phyloP scores from a whole-genome alignment of 2,113 vertebrate species.

The Spilogale gracilis region DNA sequence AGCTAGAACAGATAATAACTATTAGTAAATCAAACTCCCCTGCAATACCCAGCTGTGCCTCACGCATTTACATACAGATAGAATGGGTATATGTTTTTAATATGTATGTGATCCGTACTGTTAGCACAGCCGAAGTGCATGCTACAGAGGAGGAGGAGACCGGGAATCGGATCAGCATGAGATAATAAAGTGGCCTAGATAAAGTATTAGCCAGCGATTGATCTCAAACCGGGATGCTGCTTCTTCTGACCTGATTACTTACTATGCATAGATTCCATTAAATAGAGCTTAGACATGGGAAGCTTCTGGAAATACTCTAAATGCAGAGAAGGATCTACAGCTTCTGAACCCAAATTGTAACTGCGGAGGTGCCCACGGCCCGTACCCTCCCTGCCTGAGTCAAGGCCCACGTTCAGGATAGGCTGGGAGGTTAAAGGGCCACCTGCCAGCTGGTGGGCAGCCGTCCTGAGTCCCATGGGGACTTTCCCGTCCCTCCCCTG shows the following conservation, averaged over 20 bases:
- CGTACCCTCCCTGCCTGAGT: background rate
- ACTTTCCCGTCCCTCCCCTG: background rate
- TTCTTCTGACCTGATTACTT: slow-evolving; percentile 91
- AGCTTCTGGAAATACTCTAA: slow-evolving; percentile 84
- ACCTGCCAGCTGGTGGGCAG: slow-evolving; percentile 67
- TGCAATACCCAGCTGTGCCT: slow-evolving; percentile 98
- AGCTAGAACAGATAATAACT: slow-evolving; percentile 99
- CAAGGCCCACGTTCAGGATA: background rate
- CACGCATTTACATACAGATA: slow-evolving; percentile 99
- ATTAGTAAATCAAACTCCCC: slow-evolving; percentile 99
- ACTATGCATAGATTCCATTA: slow-evolving; percentile 93
- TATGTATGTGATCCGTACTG: slow-evolving; percentile 93
- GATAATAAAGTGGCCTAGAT: slow-evolving; percentile 95
- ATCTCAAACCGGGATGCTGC: slow-evolving; percentile 91
- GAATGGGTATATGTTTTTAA: slow-evolving; percentile 99
- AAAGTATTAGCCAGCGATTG: slow-evolving; percentile 92
- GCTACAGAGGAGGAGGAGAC: slow-evolving; percentile 90
- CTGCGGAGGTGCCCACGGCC: background rate
- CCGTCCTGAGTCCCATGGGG: background rate
- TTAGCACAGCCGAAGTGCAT: slow-evolving; percentile 87
- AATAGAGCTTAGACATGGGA: slow-evolving; percentile 91
- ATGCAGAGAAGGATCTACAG: slow-evolving; percentile 75
- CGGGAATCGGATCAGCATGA: slow-evolving; percentile 89
- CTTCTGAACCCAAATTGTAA: slow-evolving; percentile 49
- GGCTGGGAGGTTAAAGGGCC: slow-evolving; percentile 44